Evolutionary conservation across 2,113 vertebrate genomes (phyloP).

Genomic region (Cettia cetti): DNA sequence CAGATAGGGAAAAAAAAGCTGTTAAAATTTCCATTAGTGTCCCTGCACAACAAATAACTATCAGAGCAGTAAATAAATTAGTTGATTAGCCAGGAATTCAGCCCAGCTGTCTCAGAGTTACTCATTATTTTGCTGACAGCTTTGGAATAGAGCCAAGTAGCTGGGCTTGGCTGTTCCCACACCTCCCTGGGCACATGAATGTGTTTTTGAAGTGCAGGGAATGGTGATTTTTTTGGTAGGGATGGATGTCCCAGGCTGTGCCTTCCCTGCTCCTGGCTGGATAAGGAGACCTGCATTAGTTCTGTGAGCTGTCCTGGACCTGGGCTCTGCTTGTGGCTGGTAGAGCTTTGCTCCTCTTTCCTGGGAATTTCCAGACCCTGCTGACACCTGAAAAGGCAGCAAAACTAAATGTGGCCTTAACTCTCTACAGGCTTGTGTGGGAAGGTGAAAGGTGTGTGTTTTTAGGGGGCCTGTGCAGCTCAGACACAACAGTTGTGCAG

Average conservation of each 20-base stretch:
- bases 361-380: background rate
- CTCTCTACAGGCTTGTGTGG: background rate
- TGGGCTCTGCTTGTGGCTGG: background rate
- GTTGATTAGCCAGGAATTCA: background rate
- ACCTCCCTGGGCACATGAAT: background rate
- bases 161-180: background rate
- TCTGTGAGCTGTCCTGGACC: background rate
- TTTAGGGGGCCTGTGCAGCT: background rate
- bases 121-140: slow-evolving; percentile 6
- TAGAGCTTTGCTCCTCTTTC: background rate
- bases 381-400: background rate
- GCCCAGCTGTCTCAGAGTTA: background rate
- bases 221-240: background rate
- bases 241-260: background rate
- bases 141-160: background rate
- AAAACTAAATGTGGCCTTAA: background rate
- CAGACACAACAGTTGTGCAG: fast-evolving
- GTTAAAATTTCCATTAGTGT: background rate
- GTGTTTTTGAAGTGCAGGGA: background rate
- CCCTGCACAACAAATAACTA: background rate
- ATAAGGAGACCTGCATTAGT: fast-evolving
- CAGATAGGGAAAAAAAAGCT: background rate
- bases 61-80: background rate
- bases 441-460: background rate
- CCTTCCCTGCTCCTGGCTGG: background rate